These are phyloP conservation scores for Tetheella fluctuosa DNA, from an alignment of 2,888 invertebrate genomes.

Conservation along the genomic window DNA sequence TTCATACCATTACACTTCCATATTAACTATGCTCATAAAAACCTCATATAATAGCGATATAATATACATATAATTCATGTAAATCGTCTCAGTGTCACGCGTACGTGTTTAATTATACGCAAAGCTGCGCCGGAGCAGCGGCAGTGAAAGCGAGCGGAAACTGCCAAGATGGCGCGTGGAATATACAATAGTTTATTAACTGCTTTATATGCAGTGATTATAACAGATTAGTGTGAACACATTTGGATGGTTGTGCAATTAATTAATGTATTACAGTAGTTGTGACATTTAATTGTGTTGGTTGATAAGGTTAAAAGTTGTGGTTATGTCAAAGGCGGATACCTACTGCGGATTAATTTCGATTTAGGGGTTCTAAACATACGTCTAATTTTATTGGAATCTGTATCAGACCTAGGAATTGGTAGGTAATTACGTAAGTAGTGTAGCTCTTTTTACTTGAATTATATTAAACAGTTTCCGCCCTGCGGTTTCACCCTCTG, in stretches of 20 bases:
- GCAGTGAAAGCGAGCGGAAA: constrained; percentile 68
- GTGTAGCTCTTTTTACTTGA: no score
- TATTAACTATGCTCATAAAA: neutral
- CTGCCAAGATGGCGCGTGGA: constrained; percentile 41
- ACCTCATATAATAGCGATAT: neutral
- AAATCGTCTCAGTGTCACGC: constrained; percentile 16
- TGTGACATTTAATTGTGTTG: neutral
- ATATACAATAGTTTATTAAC: constrained; percentile 45
- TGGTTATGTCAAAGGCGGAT: neutral
- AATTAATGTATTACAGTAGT: constrained; percentile 4
- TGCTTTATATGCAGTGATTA: constrained; percentile 37
- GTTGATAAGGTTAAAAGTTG: neutral
- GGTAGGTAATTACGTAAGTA: no score
- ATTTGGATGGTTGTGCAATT: neutral
- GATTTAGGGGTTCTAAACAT: neutral
- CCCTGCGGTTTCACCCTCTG: no score
- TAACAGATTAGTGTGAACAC: constrained; percentile 36
- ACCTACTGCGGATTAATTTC: neutral
- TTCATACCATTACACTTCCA: neutral
- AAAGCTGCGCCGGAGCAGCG: constrained; percentile 43
- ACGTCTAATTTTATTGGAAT: no score
- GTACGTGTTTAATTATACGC: constrained; percentile 43
- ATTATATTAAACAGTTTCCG: no score
- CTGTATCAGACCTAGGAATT: no score
- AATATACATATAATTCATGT: constrained; percentile 1